These are phyloP conservation scores for Mallotus villosus DNA, from an alignment of 2,797 vertebrate species.

Conservation along the genomic window DNA sequence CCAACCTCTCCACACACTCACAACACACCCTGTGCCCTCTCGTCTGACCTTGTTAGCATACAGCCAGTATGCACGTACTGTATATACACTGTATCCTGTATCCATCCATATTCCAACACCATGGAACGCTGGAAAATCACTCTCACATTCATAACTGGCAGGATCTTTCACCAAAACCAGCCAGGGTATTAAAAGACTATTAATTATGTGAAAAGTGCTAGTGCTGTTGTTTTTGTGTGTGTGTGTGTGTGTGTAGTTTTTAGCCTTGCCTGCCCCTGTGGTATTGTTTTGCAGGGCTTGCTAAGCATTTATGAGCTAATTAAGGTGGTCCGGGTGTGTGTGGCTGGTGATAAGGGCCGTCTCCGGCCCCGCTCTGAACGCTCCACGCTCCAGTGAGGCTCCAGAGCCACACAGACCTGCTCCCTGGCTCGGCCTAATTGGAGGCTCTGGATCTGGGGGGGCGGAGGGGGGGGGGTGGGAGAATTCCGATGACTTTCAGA, in stretches of 20 bases:
- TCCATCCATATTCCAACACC: too few species aligned
- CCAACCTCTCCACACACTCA: constrained; percentile 3
- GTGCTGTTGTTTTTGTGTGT: constrained; percentile 46
- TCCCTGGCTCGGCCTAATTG: constrained; percentile 1
- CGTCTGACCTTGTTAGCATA: too few species aligned
- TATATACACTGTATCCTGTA: too few species aligned
- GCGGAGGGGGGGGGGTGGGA: neutral
- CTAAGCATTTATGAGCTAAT: constrained; percentile 69
- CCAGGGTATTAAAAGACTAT: constrained; percentile 34
- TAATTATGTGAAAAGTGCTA: constrained; percentile 58
- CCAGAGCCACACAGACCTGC: constrained; percentile 8
- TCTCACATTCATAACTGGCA: constrained; percentile 28
- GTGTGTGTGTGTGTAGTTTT: neutral
- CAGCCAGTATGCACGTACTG: too few species aligned
- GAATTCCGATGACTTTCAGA: constrained; percentile 14
- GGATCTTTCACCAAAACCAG: constrained; percentile 39
- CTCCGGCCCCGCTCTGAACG: constrained; percentile 21
- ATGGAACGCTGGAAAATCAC: neutral
- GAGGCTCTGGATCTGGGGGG: constrained; percentile 19
- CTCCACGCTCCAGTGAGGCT: constrained; percentile 19
- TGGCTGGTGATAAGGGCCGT: constrained; percentile 26
- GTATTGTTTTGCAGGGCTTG: constrained; percentile 53
- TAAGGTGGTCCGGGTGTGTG: constrained; percentile 49
- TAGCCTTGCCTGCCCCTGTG: constrained; percentile 19
- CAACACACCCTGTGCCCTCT: neutral